Conservation (phyloP, 2,797 vertebrate genomes). For the Labeo calbasu region DNA sequence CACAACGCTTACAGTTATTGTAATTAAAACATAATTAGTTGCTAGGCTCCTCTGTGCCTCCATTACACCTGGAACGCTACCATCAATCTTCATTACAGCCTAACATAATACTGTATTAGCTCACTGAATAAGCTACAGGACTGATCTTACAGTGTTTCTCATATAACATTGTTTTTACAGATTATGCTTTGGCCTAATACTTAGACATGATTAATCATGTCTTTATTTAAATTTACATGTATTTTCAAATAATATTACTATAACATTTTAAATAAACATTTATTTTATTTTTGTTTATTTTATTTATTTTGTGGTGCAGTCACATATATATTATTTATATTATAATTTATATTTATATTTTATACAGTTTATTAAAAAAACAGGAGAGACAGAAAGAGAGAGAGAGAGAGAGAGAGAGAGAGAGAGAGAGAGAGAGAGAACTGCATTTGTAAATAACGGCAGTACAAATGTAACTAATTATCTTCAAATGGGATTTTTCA, state of each 20-base stretch:
- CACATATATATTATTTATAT: not conserved
- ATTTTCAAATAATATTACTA: not conserved
- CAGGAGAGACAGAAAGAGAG: too few relatives aligned
- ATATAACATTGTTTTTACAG: not conserved
- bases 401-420: too few relatives aligned
- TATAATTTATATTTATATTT: too few relatives aligned
- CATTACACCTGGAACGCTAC: slow-evolving; percentile 50
- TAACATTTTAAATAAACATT: not conserved
- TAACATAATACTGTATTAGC: not conserved
- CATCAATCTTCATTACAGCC: slow-evolving; percentile 57
- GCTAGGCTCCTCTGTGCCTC: slow-evolving; percentile 44
- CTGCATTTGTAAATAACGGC: not conserved
- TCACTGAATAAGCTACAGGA: slow-evolving; percentile 12
- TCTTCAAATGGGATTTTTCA: not conserved
- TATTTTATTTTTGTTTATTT: not conserved
- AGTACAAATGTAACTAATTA: not conserved
- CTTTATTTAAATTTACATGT: not conserved
- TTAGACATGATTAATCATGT: not conserved
- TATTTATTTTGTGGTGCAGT: too few relatives aligned
- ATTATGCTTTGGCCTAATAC: not conserved
- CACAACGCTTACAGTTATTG: slow-evolving; percentile 22
- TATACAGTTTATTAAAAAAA: too few relatives aligned
- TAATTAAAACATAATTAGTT: slow-evolving; percentile 61
- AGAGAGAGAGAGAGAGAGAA: not conserved
- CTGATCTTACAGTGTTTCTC: not conserved